Evolutionary conservation across 2,113 vertebrate genomes (phyloP), one percentile per base, ranked within the genome.

Genomic region (Colistium nudipinnis): DNA sequence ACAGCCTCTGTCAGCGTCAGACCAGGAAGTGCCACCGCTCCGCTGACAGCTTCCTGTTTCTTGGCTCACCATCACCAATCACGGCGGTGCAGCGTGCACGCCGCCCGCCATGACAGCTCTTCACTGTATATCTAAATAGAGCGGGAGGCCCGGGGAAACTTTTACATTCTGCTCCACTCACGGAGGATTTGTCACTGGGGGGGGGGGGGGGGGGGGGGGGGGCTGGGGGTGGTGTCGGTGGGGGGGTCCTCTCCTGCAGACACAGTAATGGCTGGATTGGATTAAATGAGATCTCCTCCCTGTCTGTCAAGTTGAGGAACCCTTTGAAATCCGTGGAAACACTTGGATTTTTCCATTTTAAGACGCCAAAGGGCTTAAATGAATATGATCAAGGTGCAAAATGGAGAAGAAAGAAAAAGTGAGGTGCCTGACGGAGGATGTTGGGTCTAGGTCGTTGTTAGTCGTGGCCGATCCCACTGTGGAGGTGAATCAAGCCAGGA

Each of bases 1-100:
- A 96, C 96, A 97, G 95, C 93, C 93, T 94, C 95, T 97, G 96
- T 96, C 96, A 96, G 94, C 92, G 86, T 92, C 94, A 92, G 93
- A 94, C 75, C 92, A 94, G 93, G 92, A 96, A 94, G 95, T 94
- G 94, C 94, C 95, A 96, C 94, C 95, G 94, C 92, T 89, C 91
- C 25, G 78, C 85, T 98, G 96, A 98, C 97, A 98, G 97, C 95
- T 95, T 94, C 94, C 93, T 95, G 91, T 94, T n/a, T 94, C 91
- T 81, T 92, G 85, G 82, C 89, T 93, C 90, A 93, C 89, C 74
- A 83, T 86, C 78, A 79, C 81, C 74, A 76, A 86, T 81, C 80
- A n/a, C 78, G 79, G 78, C 83, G 2, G 52, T 10, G 19, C 53
- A 22, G n/a, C n/a, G n/a, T n/a, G n/a, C n/a, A n/a, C n/a, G n/a